Percentiles rank a stretch among this genome's conserved stretches.
phyloP scores from a whole-genome alignment of 2,888 invertebrate species.

The Dascillus cervinus region DNA sequence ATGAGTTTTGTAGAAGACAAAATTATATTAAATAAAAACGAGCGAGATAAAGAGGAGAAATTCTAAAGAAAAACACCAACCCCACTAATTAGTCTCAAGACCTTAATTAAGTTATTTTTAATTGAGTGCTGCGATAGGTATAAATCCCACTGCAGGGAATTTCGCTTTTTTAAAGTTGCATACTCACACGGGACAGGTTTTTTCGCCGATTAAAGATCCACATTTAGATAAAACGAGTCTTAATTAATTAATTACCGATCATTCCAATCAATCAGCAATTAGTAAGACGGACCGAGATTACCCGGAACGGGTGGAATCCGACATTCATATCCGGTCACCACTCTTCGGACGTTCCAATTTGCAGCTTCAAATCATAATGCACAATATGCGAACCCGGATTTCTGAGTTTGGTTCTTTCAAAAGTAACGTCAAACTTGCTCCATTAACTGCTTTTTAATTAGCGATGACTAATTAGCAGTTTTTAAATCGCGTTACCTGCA shows the following conservation, averaged over 20 bases:
- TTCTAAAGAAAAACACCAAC: slow-evolving; percentile 21
- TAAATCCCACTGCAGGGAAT: not conserved
- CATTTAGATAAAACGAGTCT: not conserved
- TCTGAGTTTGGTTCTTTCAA: slow-evolving; percentile 6
- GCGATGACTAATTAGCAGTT: slow-evolving; percentile 30
- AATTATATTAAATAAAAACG: slow-evolving; percentile 26
- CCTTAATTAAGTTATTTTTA: slow-evolving; percentile 61
- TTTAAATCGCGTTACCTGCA: not conserved
- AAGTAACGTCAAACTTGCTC: slow-evolving; percentile 7
- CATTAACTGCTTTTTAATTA: slow-evolving; percentile 13
- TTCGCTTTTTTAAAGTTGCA: not conserved
- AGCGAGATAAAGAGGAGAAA: slow-evolving; percentile 16
- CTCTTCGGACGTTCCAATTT: slow-evolving; percentile 7
- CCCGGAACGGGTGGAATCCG: no score
- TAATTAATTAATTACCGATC: not conserved
- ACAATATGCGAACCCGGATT: slow-evolving; percentile 2
- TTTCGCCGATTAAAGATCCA: not conserved
- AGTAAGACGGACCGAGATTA: not conserved
- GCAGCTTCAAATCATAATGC: slow-evolving; percentile 1
- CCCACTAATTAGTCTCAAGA: slow-evolving; percentile 57
- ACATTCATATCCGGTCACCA: slow-evolving; percentile 24
- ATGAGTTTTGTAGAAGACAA: slow-evolving; percentile 39
- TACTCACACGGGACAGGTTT: no score
- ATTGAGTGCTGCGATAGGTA: slow-evolving; percentile 43
- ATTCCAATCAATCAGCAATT: slow-evolving; percentile 3